Percentiles rank a stretch among this genome's conserved stretches.
Evolutionary conservation across 2,797 vertebrate species (phyloP).

Genomic region (Microhierax caerulescens): DNA sequence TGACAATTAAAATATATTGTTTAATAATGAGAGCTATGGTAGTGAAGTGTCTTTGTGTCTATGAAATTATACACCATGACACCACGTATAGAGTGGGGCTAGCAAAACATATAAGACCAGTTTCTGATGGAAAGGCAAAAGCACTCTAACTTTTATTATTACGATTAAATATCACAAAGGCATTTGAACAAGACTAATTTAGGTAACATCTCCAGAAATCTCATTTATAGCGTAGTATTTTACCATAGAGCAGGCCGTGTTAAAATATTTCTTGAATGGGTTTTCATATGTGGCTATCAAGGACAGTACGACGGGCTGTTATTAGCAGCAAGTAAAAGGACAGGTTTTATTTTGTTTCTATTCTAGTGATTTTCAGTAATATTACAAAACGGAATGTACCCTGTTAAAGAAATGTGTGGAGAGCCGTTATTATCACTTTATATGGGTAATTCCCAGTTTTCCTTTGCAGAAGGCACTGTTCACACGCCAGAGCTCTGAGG

Average conservation of each 20-base stretch:
- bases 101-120: conserved; percentile 18
- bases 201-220: conserved; percentile 56
- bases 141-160: conserved; percentile 42
- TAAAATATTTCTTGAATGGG: not conserved
- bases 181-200: conserved; percentile 15
- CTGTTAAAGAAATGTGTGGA: conserved; percentile 14
- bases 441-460: not conserved
- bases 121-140: conserved; percentile 51
- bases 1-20: conserved; percentile 72
- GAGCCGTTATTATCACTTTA: conserved; percentile 11
- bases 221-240: conserved; percentile 15
- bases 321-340: conserved; percentile 27
- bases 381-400: not conserved
- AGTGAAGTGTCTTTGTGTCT: conserved; percentile 63
- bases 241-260: not conserved
- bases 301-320: not conserved
- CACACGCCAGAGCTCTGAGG: not conserved
- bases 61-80: conserved; percentile 59
- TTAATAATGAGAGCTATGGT: conserved; percentile 64
- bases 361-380: conserved; percentile 14
- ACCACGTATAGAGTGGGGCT: not conserved
- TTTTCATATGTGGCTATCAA: not conserved
- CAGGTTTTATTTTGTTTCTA: conserved; percentile 22
- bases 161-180: conserved; percentile 54
- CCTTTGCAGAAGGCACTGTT: not conserved